Base-by-base conservation (phyloP, 2,888 invertebrate genomes). In the Perizoma flavofasciatum region DNA sequence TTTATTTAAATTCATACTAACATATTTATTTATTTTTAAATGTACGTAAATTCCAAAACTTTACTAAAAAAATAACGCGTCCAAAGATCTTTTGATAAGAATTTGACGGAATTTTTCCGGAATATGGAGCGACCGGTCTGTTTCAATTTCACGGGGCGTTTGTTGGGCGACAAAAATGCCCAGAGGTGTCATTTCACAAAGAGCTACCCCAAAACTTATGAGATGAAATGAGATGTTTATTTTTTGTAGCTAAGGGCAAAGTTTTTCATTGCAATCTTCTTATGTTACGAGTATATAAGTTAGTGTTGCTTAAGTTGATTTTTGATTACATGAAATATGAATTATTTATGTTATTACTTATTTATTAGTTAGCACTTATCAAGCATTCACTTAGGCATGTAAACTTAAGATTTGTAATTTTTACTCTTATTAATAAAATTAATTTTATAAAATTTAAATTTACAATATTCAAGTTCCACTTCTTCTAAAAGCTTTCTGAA, bases 111-210 rank as follows among this genome's bases (percentile, higher is more conserved):
- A 83, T 81, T 81, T 81, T 84, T 82, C 78, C 75, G 74, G 77
- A 77, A 77, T 80, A 82, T 82, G 79, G 82, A 78, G 82, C 79
- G 79, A 79, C 82, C 82, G 80, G 86, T 85, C 84, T 82, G 86
- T 89, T 89, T 88, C 89, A 90, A 91, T 91, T 90, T 90, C 89
- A 90, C 90, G 90, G 88, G 81, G 85, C 87, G 86, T 89, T 90
- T 89, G 89, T 81, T 81, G 83, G 85, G 86, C 85, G 84, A 83
- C 82, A 86, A 89, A 86, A 84, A 87, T 80, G 81, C 89, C 89
- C 89, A 79, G 81, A 87, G 89, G 89, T 88, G 87, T 88, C 87
- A 87, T 90, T 89, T 84, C 81, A 80, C 79, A 82, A 83, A 82
- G 78, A 84, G 84, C 84, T 78, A 78, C 77, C 82, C 75, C 79